Conservation (phyloP, 2,888 invertebrate species). For the Bursaphelenchus okinawaensis region DNA sequence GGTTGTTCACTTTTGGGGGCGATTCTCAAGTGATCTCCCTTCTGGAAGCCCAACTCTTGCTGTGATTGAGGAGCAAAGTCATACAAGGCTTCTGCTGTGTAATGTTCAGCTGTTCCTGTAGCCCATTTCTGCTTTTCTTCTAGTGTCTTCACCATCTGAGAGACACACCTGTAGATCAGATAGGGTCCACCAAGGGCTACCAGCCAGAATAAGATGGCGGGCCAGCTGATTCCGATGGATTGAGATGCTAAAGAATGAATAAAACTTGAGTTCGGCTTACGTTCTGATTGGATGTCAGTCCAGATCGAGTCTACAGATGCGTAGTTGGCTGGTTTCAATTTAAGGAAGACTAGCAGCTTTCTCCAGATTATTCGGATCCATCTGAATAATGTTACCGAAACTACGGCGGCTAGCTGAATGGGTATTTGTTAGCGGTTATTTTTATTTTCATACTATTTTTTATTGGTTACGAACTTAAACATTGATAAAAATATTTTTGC, state of each 20-base stretch:
- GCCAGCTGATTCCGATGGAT: constrained; percentile 65
- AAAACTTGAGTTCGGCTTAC: neutral
- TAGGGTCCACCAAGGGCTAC: constrained; percentile 85
- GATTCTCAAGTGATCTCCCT: constrained; percentile 73
- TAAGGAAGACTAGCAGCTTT: constrained; percentile 68
- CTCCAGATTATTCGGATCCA: constrained; percentile 75
- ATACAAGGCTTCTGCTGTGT: constrained; percentile 46
- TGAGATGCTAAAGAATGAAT: neutral
- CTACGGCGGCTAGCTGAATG: constrained; percentile 17
- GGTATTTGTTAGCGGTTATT: neutral
- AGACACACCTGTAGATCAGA: constrained; percentile 76
- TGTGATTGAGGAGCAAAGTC: constrained; percentile 51
- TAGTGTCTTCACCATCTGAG: constrained; percentile 58
- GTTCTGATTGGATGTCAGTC: constrained; percentile 25
- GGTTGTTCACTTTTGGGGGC: constrained; percentile 79
- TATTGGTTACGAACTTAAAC: too few relatives aligned
- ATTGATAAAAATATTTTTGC: too few relatives aligned
- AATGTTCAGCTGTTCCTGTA: constrained; percentile 62
- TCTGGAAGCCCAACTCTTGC: constrained; percentile 71
- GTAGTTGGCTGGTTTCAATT: constrained; percentile 59
- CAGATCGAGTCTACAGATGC: constrained; percentile 58
- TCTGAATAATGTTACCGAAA: constrained; percentile 69
- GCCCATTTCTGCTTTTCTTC: constrained; percentile 60
- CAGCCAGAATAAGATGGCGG: constrained; percentile 80
- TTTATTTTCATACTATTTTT: constrained; percentile 2